These are phyloP conservation scores for Petroica traversi DNA, from an alignment of 2,113 vertebrate genomes.

Conservation along the genomic window DNA sequence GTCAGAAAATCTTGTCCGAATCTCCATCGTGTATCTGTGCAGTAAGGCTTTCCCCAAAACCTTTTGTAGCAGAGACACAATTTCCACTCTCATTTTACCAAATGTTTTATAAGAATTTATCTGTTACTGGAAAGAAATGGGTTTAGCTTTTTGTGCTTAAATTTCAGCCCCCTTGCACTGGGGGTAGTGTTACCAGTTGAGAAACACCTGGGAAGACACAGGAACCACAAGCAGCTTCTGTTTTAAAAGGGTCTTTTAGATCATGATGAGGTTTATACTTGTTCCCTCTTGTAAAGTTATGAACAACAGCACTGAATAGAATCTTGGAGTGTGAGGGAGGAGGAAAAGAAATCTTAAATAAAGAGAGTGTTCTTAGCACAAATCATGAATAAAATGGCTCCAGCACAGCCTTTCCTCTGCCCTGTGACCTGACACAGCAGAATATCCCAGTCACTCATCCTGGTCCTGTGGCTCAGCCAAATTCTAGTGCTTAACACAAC, in stretches of 20 bases:
- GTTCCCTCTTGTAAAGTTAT: background rate
- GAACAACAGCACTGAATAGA: background rate
- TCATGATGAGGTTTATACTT: background rate
- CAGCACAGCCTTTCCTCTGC: background rate
- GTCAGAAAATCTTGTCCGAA: background rate
- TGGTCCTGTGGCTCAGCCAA: background rate
- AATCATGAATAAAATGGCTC: background rate
- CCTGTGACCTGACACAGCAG: background rate
- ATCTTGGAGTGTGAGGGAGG: background rate
- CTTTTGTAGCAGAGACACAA: background rate
- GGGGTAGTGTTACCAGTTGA: background rate
- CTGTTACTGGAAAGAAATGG: background rate
- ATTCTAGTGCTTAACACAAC: background rate
- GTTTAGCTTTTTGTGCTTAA: rapidly evolving
- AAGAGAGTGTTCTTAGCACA: background rate
- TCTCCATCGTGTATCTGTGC: rapidly evolving
- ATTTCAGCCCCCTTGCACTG: background rate
- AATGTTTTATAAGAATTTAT: background rate
- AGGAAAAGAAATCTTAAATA: background rate
- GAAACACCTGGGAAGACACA: background rate
- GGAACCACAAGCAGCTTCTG: background rate
- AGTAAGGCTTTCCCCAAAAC: background rate
- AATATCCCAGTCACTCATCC: rapidly evolving
- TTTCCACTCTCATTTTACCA: background rate
- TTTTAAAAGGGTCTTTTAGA: background rate